A percentile compares a stretch with the other conserved stretches of the same genome.
Conservation (phyloP, 2,888 invertebrate species). For the Phaonia tiefii region DNA sequence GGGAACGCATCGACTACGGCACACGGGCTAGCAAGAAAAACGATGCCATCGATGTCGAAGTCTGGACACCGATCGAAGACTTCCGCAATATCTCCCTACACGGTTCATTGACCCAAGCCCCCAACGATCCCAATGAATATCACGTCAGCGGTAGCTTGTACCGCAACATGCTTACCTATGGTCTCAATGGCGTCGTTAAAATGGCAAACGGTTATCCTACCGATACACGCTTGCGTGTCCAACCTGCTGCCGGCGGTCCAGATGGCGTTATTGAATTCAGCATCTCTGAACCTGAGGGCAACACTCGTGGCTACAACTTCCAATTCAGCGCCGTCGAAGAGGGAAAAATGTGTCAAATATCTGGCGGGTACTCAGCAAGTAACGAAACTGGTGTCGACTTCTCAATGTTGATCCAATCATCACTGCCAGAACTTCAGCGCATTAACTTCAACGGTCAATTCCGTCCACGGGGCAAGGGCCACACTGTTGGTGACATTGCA, state of each 20-base stretch:
- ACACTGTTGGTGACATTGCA: constrained; percentile 72
- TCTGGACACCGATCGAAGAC: constrained; percentile 78
- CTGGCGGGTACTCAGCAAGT: constrained; percentile 78
- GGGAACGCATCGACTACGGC: constrained; percentile 75
- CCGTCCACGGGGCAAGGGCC: constrained; percentile 68
- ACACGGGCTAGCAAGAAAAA: constrained; percentile 75
- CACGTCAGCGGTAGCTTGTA: constrained; percentile 80
- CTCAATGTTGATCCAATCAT: constrained; percentile 76
- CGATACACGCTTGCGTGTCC: constrained; percentile 80
- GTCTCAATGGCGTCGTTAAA: constrained; percentile 79
- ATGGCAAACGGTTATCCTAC: constrained; percentile 78
- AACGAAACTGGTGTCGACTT: constrained; percentile 81
- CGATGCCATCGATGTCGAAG: constrained; percentile 77
- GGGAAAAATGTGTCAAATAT: constrained; percentile 80
- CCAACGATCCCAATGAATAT: constrained; percentile 71
- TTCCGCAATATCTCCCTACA: constrained; percentile 79
- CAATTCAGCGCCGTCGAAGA: constrained; percentile 79
- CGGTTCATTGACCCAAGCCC: constrained; percentile 73
- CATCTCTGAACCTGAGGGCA: constrained; percentile 70
- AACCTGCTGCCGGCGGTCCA: constrained; percentile 79
- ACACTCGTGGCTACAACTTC: constrained; percentile 74
- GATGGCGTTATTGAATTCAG: constrained; percentile 78
- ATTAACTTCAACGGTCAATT: constrained; percentile 77
- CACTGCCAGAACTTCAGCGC: constrained; percentile 75
- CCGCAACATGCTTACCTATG: constrained; percentile 79